Percentiles rank a stretch among this genome's conserved stretches.
These are phyloP conservation scores for Papilio elwesi DNA, from an alignment of 2,888 invertebrate species.

Conservation along the genomic window DNA sequence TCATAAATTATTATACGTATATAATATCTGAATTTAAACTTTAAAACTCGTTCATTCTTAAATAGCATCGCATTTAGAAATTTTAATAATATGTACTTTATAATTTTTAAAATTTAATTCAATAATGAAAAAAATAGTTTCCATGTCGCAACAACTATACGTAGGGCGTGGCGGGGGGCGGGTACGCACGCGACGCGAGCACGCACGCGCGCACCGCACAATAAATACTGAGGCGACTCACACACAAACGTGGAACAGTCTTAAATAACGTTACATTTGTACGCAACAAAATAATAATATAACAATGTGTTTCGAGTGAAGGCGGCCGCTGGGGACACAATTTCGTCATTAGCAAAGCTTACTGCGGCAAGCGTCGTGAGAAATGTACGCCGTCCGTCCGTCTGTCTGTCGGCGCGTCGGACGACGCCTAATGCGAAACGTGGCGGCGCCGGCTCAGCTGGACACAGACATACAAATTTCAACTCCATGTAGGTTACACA, in stretches of 20 bases:
- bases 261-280: conserved; percentile 77
- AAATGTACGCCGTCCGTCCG: conserved; percentile 61
- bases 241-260: conserved; percentile 80
- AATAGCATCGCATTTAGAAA: conserved; percentile 79
- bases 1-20: conserved; percentile 48
- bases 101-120: conserved; percentile 44
- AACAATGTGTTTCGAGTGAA: conserved; percentile 59
- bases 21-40: conserved; percentile 77
- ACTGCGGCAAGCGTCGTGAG: conserved; percentile 80
- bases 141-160: conserved; percentile 72
- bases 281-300: conserved; percentile 76
- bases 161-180: background rate
- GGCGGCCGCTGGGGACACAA: conserved; percentile 55
- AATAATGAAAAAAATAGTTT: conserved; percentile 49
- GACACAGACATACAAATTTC: conserved; percentile 12
- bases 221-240: conserved; percentile 75
- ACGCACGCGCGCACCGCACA: conserved; percentile 56
- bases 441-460: conserved; percentile 49
- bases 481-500: background rate
- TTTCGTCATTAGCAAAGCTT: conserved; percentile 81
- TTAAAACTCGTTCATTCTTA: conserved; percentile 74
- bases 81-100: conserved; percentile 67
- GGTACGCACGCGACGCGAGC: conserved; percentile 25
- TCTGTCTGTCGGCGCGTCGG: conserved; percentile 41
- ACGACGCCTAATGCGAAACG: conserved; percentile 48